These are phyloP conservation scores for Pan troglodytes DNA, from an alignment of 2,113 vertebrate genomes.

Conservation along the genomic window NHGRI_mPanTro3-v2.1_pri NC_086015.1:61410501-61411000, in stretches of 20 bases:
- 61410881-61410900: neutral
- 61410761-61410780: neutral
- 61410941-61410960: neutral
- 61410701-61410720: neutral
- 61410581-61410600: neutral
- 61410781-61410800: neutral
- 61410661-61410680: neutral
- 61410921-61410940: neutral
- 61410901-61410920: neutral
- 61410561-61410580: neutral
- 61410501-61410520: too few species aligned
- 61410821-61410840: neutral
- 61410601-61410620: neutral
- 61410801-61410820: neutral
- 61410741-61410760: conserved; percentile 8
- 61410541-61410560: neutral
- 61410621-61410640: neutral
- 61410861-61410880: neutral
- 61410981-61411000: conserved; percentile 23
- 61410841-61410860: neutral
- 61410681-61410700: conserved; percentile 20
- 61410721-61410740: neutral
- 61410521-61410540: too few species aligned
- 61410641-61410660: neutral
- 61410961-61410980: neutral